A percentile compares a stretch with the other conserved stretches of the same genome.
Conservation (phyloP, 2,113 vertebrate genomes). For the Atlantisia rogersi region DNA sequence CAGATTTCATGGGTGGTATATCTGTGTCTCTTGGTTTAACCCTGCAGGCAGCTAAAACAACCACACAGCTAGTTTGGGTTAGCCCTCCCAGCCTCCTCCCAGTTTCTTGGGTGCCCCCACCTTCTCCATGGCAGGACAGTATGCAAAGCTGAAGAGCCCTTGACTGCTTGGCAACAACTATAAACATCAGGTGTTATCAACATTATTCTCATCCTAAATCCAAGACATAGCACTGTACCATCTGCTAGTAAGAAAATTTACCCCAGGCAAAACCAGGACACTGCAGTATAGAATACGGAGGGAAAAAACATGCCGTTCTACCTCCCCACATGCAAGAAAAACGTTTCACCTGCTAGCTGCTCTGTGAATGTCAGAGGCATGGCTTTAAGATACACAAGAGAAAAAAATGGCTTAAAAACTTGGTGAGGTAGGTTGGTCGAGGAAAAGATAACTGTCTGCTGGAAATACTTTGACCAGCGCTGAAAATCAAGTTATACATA, state of each 20-base stretch:
- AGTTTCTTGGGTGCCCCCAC: no score
- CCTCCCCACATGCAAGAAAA: background rate
- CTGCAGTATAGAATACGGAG: background rate
- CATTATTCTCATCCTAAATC: no score
- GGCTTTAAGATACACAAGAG: background rate
- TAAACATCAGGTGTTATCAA: no score
- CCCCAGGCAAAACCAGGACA: no score
- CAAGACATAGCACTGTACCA: no score
- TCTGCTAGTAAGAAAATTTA: no score
- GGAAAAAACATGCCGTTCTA: background rate
- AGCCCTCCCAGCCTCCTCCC: no score
- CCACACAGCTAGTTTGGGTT: no score
- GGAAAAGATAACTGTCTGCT: background rate
- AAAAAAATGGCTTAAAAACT: background rate
- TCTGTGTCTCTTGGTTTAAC: background rate
- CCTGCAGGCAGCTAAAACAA: no score
- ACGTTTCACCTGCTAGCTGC: background rate
- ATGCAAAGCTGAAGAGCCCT: no score
- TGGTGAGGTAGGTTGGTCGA: background rate
- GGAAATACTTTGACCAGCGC: background rate
- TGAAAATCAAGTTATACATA: background rate
- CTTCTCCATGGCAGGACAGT: no score
- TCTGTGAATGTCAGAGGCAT: background rate
- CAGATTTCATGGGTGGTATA: background rate
- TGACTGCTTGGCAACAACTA: no score